A percentile compares a stretch with the other conserved stretches of the same genome.
phyloP scores from a whole-genome alignment of 53 echinoderm and acorn worm genomes.

The Paracentrotus lividus region DNA sequence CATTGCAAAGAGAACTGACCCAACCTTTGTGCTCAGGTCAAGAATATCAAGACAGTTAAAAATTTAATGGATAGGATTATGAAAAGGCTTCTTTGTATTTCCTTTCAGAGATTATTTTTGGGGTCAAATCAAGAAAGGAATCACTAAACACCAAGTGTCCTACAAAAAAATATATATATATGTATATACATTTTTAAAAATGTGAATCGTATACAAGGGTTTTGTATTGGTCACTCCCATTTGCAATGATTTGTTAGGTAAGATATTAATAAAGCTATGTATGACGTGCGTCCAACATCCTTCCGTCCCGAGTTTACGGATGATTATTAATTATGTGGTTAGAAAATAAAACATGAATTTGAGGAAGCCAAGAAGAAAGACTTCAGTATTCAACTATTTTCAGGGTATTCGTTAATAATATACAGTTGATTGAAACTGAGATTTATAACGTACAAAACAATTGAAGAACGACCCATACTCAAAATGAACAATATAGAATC shows the following conservation, averaged over 20 bases:
- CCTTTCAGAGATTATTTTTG: not conserved
- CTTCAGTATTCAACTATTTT: too few relatives aligned
- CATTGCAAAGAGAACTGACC: not conserved
- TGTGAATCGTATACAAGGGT: slow-evolving; percentile 45
- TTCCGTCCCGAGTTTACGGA: not conserved
- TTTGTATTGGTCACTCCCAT: not conserved
- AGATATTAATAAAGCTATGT: not conserved
- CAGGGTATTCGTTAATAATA: too few relatives aligned
- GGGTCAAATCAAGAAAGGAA: not conserved
- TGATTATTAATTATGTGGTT: not conserved
- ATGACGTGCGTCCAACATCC: not conserved
- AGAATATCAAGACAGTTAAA: slow-evolving; percentile 3
- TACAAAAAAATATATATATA: not conserved
- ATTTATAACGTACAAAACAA: too few relatives aligned
- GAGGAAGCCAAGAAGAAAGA: too few relatives aligned
- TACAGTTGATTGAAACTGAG: too few relatives aligned
- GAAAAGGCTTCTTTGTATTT: slow-evolving; percentile 34
- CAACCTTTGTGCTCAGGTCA: not conserved
- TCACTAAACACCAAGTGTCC: not conserved
- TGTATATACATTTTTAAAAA: too few relatives aligned
- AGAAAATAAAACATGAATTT: not conserved
- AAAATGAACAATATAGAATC: too few relatives aligned
- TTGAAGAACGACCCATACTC: too few relatives aligned
- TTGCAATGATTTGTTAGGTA: not conserved
- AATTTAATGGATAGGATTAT: not conserved